Base-by-base conservation (phyloP, 2,888 invertebrate genomes). In the Archaeoteleia sp. region DNA sequence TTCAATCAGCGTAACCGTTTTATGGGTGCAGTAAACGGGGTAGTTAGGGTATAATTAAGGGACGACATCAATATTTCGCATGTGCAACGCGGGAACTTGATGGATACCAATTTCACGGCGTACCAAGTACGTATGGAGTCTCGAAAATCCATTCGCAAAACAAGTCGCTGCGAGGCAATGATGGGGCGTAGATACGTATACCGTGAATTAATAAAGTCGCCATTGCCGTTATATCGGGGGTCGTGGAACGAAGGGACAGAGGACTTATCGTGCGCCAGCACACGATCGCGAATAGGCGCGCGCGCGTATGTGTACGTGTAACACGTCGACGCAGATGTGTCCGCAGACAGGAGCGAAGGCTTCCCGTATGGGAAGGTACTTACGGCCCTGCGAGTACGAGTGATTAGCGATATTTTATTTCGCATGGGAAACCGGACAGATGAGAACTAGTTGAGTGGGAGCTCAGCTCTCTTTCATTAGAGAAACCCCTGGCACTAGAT, bases 331-430 rank as follows among this genome's bases (percentile, higher is more conserved):
- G 53, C 69, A 67, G 70, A 66, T 71, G 71, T 67, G 67, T 66
- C 54, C 42, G 63, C 45, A 40, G 58, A 63, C 58, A 57, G 48
- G 35, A 42, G 46, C 54, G 55, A 58, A 55, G 53, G 63, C 63
- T 63, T 67, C 53, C 43, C 57, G 60, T 67, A 67, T 66, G 62
- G 67, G 68, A 65, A 71, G 68, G 63, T 74, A 77, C 77, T 83
- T 79, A 81, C 76, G 75, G 77, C 80, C 82, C 81, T 74, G 78
- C 76, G 72, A 67, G 74, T 74, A 78, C 82, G 79, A 80, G 82
- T 84, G 84, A 85, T 85, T 85, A 85, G 85, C 82, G 80, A 85
- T 84, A 85, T 85, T 85, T 85, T 85, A 85, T 85, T 85, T 85
- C 85, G 80, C 85, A 85, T 85, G 85, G 85, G 85, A 85, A 85